Evolutionary conservation across 2,797 vertebrate genomes (phyloP).

Genomic region (Oceanodroma leucorhoa): DNA sequence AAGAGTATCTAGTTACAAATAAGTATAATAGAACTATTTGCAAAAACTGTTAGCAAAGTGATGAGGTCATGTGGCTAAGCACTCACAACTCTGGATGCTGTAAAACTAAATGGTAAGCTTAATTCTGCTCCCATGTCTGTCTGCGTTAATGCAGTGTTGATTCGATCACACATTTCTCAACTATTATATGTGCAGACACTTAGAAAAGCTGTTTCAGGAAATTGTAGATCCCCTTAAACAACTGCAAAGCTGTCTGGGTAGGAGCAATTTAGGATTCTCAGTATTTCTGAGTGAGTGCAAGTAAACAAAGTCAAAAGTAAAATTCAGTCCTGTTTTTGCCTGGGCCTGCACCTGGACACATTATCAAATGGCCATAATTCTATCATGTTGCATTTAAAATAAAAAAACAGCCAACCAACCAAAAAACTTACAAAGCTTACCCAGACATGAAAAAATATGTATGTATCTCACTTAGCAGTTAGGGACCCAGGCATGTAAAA

Average conservation of each 20-base stretch:
- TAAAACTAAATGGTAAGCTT: not conserved
- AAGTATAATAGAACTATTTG: not conserved
- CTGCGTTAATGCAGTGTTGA: not conserved
- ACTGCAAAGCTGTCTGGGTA: not conserved
- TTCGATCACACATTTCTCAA: not conserved
- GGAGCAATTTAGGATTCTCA: not conserved
- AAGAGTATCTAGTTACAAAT: not conserved
- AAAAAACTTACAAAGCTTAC: not conserved
- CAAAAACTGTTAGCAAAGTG: not conserved
- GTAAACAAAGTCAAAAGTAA: not conserved
- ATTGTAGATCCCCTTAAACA: not conserved
- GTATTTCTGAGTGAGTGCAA: not conserved
- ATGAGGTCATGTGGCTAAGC: not conserved
- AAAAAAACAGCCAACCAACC: no score
- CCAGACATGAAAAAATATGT: not conserved
- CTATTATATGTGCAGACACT: not conserved
- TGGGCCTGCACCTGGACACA: not conserved
- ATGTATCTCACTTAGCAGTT: not conserved
- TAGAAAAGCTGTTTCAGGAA: not conserved
- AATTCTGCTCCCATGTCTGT: not conserved
- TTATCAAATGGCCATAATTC: not conserved
- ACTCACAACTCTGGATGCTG: not conserved
- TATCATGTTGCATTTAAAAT: not conserved
- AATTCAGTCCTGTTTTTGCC: not conserved
- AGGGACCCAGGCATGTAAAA: not conserved